These are phyloP conservation scores for Aurelia sp. DNA, from an alignment of 30 jellyfish, hydroid and myxozoan species.

Conservation along the genomic window DNA sequence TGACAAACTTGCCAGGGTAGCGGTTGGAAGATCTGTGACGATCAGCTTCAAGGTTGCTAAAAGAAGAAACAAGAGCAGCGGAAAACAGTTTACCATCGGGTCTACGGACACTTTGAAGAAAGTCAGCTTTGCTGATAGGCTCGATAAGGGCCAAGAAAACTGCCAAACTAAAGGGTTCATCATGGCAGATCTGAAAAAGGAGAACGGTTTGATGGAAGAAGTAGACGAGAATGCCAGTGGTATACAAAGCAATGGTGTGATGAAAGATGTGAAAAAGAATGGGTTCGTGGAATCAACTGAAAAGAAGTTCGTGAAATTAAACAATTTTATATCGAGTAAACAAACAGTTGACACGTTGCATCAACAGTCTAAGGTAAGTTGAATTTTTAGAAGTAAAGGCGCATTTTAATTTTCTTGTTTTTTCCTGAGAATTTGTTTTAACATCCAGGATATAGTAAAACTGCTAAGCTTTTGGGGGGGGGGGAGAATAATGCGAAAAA, in stretches of 20 bases:
- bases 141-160: background rate
- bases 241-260: background rate
- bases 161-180: background rate
- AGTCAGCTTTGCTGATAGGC: background rate
- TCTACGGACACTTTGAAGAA: background rate
- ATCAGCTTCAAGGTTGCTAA: conserved; percentile 30
- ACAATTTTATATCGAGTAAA: conserved; percentile 20
- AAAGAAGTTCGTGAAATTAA: conserved; percentile 6
- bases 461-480: background rate
- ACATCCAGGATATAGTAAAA: background rate
- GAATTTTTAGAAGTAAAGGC: background rate
- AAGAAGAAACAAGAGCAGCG: background rate
- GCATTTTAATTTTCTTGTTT: background rate
- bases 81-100: background rate
- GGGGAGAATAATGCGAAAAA: too few relatives aligned
- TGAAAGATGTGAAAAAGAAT: background rate
- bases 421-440: background rate
- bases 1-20: conserved; percentile 58
- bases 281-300: background rate
- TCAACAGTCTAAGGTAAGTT: conserved; percentile 11
- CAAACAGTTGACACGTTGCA: conserved; percentile 48
- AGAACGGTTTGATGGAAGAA: background rate
- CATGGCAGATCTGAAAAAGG: conserved; percentile 1
- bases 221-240: background rate
- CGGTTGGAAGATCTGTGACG: conserved; percentile 55